phyloP scores from a whole-genome alignment of 1,140 invertebrate genomes.

The Limonius californicus region DNA sequence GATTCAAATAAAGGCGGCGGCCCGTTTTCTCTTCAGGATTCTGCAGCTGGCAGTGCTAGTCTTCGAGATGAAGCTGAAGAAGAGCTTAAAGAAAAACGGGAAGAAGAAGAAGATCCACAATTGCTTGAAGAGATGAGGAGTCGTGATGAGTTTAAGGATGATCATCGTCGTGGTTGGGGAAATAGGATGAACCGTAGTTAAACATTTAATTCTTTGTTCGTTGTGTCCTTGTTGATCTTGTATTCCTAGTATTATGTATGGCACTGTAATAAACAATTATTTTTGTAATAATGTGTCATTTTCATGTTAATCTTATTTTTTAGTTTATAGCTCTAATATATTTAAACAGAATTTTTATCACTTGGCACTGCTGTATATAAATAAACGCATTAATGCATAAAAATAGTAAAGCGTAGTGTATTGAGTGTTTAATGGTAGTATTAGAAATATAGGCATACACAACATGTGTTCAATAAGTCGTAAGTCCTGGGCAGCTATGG shows the following conservation, averaged over 20 bases:
- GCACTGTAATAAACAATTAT: neutral
- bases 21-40: constrained; percentile 41
- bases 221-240: no score
- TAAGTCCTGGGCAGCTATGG: no score
- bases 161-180: constrained; percentile 81
- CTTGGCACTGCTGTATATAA: no score
- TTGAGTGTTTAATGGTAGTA: no score
- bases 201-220: neutral
- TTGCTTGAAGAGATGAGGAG: constrained; percentile 61
- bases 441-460: no score
- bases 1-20: constrained; percentile 40
- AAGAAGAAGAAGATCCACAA: constrained; percentile 68
- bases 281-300: neutral
- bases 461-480: no score
- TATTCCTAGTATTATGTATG: no score
- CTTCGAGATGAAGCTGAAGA: constrained; percentile 53
- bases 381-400: no score
- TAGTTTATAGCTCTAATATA: no score
- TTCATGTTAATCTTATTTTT: no score
- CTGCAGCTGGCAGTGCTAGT: constrained; percentile 42
- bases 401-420: no score
- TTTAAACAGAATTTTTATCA: no score
- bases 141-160: constrained; percentile 92
- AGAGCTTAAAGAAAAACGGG: constrained; percentile 56
- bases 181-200: constrained; percentile 83